Evolutionary conservation across 2,113 vertebrate species (phyloP), one percentile per base, ranked within the genome.

Genomic region (Halichoerus grypus): DNA sequence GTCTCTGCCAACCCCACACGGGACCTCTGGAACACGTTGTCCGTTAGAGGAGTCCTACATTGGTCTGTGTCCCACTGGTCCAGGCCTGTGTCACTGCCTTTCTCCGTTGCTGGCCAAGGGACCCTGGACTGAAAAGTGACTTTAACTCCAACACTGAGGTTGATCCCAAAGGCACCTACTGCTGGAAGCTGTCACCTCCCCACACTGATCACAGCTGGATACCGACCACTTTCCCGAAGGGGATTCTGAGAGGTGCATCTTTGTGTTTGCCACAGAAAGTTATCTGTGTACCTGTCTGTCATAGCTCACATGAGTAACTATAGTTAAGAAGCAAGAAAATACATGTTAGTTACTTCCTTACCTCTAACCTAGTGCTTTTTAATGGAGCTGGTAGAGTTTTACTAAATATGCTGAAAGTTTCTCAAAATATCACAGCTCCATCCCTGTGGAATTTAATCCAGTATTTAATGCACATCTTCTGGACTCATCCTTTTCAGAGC

Each of bases 11-110:
- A 36, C 1, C 14, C 55, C 55, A 8, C 0, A 5, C 4, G 15
- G 9, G 10, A 67, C 26, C 24, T 85, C 81, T 72, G 65, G 46
- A 72, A 55, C 39, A 71, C 33, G 22, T 1, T 55, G 1, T 53
- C n/a, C 26, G 1, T 31, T 3, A 19, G 13, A 59, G 39, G 57
- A 42, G 16, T 11, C 14, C 5, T 26, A 2, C 18, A 0, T 33
- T 79, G 59, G 39, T 22, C 55, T 67, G 42, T 42, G 36, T 12
- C 72, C 59, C n/a, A 33, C 28, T 88, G 39, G 28, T 10, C 11
- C 22, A 80, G 49, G 18, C 13, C 14, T 11, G 22, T 7, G 21
- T 71, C 49, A 57, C 21, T 36, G 14, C 15, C 26, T 93, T 53
- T 28, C 31, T 61, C 15, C 69, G 21, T 24, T 53, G 33, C 5